Evolutionary conservation across 2,113 vertebrate genomes (phyloP).

Genomic region (Epinephelus moara): DNA sequence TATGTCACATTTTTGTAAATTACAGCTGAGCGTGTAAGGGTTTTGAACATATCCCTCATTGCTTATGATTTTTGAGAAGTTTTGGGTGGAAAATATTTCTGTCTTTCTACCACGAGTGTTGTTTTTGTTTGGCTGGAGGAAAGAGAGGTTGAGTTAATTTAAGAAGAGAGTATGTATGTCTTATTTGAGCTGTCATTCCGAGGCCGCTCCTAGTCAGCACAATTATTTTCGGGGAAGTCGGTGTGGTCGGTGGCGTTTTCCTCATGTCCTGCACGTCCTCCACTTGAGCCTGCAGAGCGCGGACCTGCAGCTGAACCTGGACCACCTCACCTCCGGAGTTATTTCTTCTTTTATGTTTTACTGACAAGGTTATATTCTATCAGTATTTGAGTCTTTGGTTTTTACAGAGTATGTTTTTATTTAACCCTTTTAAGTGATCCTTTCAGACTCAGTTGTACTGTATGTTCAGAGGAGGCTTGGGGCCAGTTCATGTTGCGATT

Average conservation of each 20-base stretch:
- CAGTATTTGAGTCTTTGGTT: conserved; percentile 39
- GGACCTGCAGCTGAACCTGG: conserved; percentile 31
- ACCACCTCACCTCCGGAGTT: conserved; percentile 36
- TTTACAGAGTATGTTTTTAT: conserved; percentile 53
- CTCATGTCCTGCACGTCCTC: conserved; percentile 10
- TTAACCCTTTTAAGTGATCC: conserved; percentile 48
- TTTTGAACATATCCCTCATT: conserved; percentile 60
- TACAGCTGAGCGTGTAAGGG: conserved; percentile 46
- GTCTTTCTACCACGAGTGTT: conserved; percentile 16
- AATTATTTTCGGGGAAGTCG: not conserved
- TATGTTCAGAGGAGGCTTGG: conserved; percentile 9
- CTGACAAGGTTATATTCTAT: conserved; percentile 21
- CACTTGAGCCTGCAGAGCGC: conserved; percentile 2
- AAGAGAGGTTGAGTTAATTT: conserved; percentile 20
- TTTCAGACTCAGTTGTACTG: conserved; percentile 17
- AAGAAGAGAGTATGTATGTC: conserved; percentile 45
- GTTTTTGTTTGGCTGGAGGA: conserved; percentile 21
- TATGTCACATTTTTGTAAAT: conserved; percentile 61
- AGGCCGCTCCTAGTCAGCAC: not conserved
- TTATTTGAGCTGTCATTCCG: conserved; percentile 30
- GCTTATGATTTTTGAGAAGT: conserved; percentile 6
- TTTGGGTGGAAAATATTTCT: conserved; percentile 12
- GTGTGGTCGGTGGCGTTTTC: not conserved
- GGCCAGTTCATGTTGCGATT: not conserved
- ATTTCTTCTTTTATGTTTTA: conserved; percentile 31